Conservation (phyloP, 2,888 invertebrate genomes). For the Deilephila porcellus region DNA sequence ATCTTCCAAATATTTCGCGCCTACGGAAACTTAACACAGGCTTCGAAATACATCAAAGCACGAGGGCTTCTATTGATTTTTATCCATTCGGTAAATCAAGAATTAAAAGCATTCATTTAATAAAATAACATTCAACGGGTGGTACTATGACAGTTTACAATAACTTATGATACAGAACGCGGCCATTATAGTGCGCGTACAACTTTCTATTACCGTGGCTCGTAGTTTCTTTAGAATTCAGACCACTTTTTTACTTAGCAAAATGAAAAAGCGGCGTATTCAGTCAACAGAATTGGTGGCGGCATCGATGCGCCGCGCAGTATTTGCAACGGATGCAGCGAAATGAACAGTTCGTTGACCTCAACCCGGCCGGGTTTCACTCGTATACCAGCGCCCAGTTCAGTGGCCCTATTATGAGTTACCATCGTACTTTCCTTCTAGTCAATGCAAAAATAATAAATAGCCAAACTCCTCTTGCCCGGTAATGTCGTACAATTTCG, state of each 20-base stretch:
- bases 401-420: conserved; percentile 77
- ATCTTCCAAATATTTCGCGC: conserved; percentile 10
- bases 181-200: conserved; percentile 48
- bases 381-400: conserved; percentile 78
- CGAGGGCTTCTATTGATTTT: neutral
- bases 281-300: conserved; percentile 76
- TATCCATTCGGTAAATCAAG: neutral
- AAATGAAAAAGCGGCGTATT: conserved; percentile 72
- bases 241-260: conserved; percentile 69
- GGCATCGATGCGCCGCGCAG: conserved; percentile 74
- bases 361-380: conserved; percentile 80
- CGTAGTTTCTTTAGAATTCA: conserved; percentile 67
- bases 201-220: conserved; percentile 66
- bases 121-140: neutral
- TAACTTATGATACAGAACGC: conserved; percentile 32
- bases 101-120: neutral
- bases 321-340: conserved; percentile 85
- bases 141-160: conserved; percentile 33
- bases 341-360: conserved; percentile 83
- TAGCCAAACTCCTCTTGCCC: neutral
- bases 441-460: conserved; percentile 23
- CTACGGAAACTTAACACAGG: neutral
- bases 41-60: neutral
- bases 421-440: conserved; percentile 59
- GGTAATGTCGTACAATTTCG: neutral